Evolutionary conservation across 2,888 invertebrate genomes (phyloP).

Genomic region (Ceramica pisi): DNA sequence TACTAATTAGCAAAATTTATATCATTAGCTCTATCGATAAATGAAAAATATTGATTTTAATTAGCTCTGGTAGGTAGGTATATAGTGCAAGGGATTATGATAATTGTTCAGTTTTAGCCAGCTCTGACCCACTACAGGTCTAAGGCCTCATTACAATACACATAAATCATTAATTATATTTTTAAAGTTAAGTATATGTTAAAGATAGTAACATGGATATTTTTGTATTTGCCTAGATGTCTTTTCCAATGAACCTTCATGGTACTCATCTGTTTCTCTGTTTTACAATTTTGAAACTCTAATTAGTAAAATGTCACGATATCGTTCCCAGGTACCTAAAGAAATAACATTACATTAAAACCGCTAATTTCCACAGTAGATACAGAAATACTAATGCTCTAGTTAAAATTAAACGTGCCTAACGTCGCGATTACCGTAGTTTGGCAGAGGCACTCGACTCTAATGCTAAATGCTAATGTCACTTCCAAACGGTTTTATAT

Average conservation of each 20-base stretch:
- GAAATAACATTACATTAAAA: conserved; percentile 12
- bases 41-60: not conserved
- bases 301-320: not conserved
- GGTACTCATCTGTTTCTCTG: too few species aligned
- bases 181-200: too few species aligned
- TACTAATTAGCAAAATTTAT: not conserved
- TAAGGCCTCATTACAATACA: too few species aligned
- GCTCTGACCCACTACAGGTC: too few species aligned
- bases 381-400: conserved; percentile 33
- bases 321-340: too few species aligned
- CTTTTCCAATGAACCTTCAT: too few species aligned
- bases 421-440: conserved; percentile 46
- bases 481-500: conserved; percentile 49
- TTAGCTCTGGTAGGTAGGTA: too few species aligned
- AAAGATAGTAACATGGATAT: too few species aligned
- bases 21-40: not conserved
- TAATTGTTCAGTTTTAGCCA: too few species aligned
- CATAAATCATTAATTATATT: too few species aligned
- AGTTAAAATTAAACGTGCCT: conserved; percentile 44
- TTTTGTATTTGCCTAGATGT: not conserved
- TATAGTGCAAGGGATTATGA: too few species aligned
- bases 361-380: conserved; percentile 2
- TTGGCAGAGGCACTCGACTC: conserved; percentile 52
- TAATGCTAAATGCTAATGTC: conserved; percentile 55
- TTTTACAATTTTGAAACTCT: not conserved